A percentile compares a stretch with the other conserved stretches of the same genome.
These are phyloP conservation scores for Chesias legatella DNA, from an alignment of 2,888 invertebrate genomes.

Conservation along the genomic window DNA sequence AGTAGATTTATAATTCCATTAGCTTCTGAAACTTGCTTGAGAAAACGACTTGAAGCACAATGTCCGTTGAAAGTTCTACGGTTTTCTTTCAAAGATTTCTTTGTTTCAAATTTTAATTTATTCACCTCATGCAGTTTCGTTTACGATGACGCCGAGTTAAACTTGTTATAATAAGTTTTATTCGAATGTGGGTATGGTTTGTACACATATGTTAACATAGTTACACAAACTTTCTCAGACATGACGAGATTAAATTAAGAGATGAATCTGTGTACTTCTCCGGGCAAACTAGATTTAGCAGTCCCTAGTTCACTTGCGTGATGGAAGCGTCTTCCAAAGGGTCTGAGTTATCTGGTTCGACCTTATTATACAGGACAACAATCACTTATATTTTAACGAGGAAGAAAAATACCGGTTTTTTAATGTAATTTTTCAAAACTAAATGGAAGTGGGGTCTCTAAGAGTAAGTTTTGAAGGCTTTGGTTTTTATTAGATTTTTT, in stretches of 20 bases:
- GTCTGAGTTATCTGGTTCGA: too few species aligned
- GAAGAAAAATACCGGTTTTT: too few species aligned
- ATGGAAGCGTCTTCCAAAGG: too few species aligned
- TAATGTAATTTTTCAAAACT: too few species aligned
- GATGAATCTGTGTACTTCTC: background rate
- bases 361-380: too few species aligned
- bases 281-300: too few species aligned
- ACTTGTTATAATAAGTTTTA: constrained; percentile 25
- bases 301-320: too few species aligned
- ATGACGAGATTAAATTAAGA: background rate
- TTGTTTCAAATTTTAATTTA: constrained; percentile 43
- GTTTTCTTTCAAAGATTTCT: constrained; percentile 24
- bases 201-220: background rate
- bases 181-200: constrained; percentile 23
- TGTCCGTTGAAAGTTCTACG: constrained; percentile 26
- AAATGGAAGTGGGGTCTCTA: too few species aligned
- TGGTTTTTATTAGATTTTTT: too few species aligned
- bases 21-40: constrained; percentile 24
- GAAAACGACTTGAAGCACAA: constrained; percentile 27
- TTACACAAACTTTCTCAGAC: constrained; percentile 4
- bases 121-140: constrained; percentile 37
- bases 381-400: too few species aligned
- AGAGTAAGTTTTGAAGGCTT: too few species aligned
- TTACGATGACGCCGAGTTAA: constrained; percentile 27
- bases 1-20: constrained; percentile 33